These are phyloP conservation scores for Latrodectus elegans DNA, from an alignment of 2,888 invertebrate species.

Conservation along the genomic window DNA sequence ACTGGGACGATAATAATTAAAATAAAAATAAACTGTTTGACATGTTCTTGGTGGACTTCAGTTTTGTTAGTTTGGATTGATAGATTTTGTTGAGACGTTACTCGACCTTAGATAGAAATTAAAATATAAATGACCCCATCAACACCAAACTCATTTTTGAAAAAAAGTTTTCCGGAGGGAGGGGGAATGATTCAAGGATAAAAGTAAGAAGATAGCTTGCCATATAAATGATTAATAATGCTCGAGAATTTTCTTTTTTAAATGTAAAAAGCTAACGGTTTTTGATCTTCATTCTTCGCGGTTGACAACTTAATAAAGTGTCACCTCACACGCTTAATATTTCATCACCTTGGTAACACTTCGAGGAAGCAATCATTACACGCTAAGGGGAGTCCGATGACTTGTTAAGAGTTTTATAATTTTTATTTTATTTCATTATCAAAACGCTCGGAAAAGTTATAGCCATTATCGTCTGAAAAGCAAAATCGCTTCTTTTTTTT, in stretches of 20 bases:
- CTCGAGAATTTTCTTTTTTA: not conserved
- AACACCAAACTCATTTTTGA: too few relatives aligned
- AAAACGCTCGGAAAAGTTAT: not conserved
- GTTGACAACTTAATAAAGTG: slow-evolving; percentile 61
- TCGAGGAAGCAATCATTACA: slow-evolving; percentile 38
- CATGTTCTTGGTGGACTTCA: too few relatives aligned
- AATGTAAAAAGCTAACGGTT: not conserved
- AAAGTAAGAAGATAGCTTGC: not conserved
- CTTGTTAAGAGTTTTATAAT: slow-evolving; percentile 40
- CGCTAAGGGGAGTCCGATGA: slow-evolving; percentile 60
- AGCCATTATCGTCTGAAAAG: not conserved
- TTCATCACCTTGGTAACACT: slow-evolving; percentile 59
- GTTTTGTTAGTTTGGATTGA: too few relatives aligned
- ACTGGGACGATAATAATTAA: too few relatives aligned
- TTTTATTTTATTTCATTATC: not conserved
- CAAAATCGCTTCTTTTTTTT: not conserved
- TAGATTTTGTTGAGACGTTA: too few relatives aligned
- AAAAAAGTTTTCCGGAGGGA: too few relatives aligned
- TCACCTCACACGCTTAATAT: slow-evolving; percentile 36
- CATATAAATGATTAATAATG: not conserved
- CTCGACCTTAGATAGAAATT: too few relatives aligned
- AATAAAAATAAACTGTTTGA: too few relatives aligned
- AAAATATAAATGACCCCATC: too few relatives aligned
- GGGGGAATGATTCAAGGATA: too few relatives aligned
- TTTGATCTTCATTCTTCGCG: not conserved